Percentiles rank a stretch among this genome's conserved stretches.
phyloP scores from a whole-genome alignment of 2,113 vertebrate species.

The Pipa parva region DNA sequence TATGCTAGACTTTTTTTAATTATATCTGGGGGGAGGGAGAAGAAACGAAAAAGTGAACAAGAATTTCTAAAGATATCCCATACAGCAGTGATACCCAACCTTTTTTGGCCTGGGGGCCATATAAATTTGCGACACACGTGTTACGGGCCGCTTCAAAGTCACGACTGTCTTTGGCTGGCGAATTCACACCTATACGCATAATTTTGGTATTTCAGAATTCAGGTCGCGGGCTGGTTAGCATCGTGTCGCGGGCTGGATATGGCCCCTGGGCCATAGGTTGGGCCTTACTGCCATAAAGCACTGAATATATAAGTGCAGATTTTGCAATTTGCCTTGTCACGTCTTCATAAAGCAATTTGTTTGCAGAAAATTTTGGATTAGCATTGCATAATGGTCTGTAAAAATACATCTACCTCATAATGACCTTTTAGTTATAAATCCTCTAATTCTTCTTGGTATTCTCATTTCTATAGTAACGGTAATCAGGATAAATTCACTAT shows the following conservation, averaged over 20 bases:
- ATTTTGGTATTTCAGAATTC: too few relatives aligned
- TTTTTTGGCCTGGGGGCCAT: too few relatives aligned
- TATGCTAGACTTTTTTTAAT: not conserved
- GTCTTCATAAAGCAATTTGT: constrained; percentile 16
- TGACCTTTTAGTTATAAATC: constrained; percentile 45
- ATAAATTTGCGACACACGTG: too few relatives aligned
- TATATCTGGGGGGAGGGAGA: not conserved
- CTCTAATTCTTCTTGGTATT: constrained; percentile 46
- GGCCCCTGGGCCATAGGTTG: too few relatives aligned
- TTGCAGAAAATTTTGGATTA: constrained; percentile 40
- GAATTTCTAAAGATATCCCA: not conserved
- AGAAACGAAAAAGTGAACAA: not conserved
- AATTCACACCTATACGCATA: too few relatives aligned
- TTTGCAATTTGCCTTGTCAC: constrained; percentile 3
- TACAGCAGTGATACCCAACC: too few relatives aligned
- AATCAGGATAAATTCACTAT: constrained; percentile 45
- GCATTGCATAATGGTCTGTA: constrained; percentile 13
- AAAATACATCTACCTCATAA: constrained; percentile 44
- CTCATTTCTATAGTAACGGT: constrained; percentile 54
- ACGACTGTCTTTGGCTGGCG: too few relatives aligned
- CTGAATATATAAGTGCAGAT: too few relatives aligned
- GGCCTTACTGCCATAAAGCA: too few relatives aligned
- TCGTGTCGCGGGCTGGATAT: too few relatives aligned
- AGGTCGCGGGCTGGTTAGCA: too few relatives aligned
- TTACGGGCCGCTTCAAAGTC: too few relatives aligned